Percentiles rank a stretch among this genome's conserved stretches.
Conservation (phyloP, 2,113 vertebrate species). For the Myotis brandtii region DNA sequence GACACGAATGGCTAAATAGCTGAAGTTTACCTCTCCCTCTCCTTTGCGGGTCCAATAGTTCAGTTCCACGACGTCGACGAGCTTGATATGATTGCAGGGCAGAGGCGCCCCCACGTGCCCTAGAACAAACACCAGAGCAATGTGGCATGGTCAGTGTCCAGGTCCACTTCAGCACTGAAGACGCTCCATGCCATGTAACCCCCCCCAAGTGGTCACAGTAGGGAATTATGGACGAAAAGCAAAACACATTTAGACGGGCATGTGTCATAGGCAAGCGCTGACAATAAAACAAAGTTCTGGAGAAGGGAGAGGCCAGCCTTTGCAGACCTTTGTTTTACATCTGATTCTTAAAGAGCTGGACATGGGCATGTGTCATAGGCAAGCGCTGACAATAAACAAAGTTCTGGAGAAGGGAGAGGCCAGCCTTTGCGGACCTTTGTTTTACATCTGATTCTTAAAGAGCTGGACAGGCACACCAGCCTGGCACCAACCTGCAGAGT, state of each 20-base stretch:
- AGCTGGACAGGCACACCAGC: not conserved
- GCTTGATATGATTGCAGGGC: slow-evolving; percentile 97
- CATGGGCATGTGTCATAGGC: too few relatives aligned
- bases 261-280: not conserved
- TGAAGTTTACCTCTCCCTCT: slow-evolving; percentile 94
- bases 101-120: slow-evolving; percentile 97
- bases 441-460: not conserved
- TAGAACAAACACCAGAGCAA: slow-evolving; percentile 84
- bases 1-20: not conserved
- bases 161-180: slow-evolving; percentile 7
- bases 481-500: not conserved
- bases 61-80: slow-evolving; percentile 96
- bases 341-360: not conserved
- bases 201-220: not conserved
- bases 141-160: slow-evolving; percentile 66
- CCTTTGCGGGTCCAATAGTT: slow-evolving; percentile 97
- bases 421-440: not conserved
- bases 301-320: not conserved
- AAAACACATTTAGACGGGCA: not conserved
- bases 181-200: not conserved
- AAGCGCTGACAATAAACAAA: not conserved
- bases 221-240: not conserved
- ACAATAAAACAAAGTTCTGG: not conserved
- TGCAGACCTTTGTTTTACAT: not conserved
- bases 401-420: not conserved